These are phyloP conservation scores for Ptychobarbus kaznakovi DNA, from an alignment of 2,797 vertebrate genomes.

Conservation along the genomic window DNA sequence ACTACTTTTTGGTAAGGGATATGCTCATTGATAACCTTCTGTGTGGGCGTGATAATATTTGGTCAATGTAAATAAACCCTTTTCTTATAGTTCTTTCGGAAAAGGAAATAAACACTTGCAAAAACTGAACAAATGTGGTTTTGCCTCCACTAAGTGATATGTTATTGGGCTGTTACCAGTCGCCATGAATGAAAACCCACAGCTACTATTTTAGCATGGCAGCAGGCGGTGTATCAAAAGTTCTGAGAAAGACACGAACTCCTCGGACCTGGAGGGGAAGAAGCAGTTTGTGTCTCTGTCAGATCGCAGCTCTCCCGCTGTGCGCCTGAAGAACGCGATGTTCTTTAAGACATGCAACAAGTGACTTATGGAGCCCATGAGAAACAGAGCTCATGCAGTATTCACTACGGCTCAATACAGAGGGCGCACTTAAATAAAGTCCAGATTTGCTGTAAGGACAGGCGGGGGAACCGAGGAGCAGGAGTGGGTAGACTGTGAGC, in stretches of 20 bases:
- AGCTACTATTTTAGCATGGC: constrained; percentile 17
- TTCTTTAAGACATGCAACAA: constrained; percentile 61
- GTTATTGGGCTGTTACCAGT: constrained; percentile 6
- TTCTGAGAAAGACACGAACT: constrained; percentile 11
- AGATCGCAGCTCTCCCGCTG: constrained; percentile 42
- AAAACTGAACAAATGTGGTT: constrained; percentile 34
- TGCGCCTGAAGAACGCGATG: constrained; percentile 56
- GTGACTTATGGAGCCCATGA: constrained; percentile 60
- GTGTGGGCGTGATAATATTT: constrained; percentile 16
- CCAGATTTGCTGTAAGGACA: constrained; percentile 59
- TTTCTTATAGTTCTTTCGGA: constrained; percentile 25
- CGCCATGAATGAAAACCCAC: neutral
- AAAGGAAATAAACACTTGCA: constrained; percentile 5
- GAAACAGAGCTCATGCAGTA: constrained; percentile 65
- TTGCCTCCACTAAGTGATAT: neutral
- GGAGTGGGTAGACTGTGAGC: constrained; percentile 49
- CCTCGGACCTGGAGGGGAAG: neutral
- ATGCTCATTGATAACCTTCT: constrained; percentile 2
- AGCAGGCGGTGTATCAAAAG: neutral
- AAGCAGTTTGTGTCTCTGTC: constrained; percentile 40
- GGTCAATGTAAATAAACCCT: constrained; percentile 14
- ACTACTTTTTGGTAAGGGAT: too few species aligned
- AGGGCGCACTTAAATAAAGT: constrained; percentile 58
- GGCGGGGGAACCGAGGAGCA: constrained; percentile 42
- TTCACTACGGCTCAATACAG: constrained; percentile 61